Evolutionary conservation across 2,888 invertebrate species (phyloP).

Genomic region (Galeopsomyia nigrocyanea): DNA sequence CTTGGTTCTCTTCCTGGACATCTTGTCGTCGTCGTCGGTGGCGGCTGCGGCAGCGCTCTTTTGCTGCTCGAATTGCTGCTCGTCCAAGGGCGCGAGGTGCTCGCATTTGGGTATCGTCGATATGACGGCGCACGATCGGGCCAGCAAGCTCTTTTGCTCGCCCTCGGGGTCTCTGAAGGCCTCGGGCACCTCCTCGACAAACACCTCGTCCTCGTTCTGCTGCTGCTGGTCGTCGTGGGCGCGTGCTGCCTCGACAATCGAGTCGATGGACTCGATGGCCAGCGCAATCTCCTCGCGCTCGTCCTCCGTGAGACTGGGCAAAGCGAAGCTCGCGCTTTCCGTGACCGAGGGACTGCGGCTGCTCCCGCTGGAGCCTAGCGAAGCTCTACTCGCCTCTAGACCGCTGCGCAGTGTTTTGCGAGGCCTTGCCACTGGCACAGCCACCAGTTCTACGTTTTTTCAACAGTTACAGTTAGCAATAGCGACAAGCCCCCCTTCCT

Average conservation of each 20-base stretch:
- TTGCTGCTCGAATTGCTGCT: not conserved
- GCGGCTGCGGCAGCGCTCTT: slow-evolving; percentile 5
- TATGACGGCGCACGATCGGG: slow-evolving; percentile 55
- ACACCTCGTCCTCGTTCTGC: not conserved
- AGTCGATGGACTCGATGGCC: slow-evolving; percentile 47
- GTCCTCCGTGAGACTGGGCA: slow-evolving; percentile 45
- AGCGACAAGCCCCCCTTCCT: too few relatives aligned
- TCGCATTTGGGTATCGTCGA: slow-evolving; percentile 62
- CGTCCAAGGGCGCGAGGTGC: slow-evolving; percentile 42
- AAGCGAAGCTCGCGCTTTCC: slow-evolving; percentile 27
- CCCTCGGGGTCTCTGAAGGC: not conserved
- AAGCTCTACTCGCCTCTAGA: slow-evolving; percentile 20
- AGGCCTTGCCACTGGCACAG: slow-evolving; percentile 26
- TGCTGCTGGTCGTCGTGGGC: not conserved
- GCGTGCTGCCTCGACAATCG: slow-evolving; percentile 39
- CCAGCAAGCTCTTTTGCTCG: not conserved
- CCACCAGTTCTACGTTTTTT: slow-evolving; percentile 3
- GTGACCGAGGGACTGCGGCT: not conserved
- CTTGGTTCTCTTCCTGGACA: slow-evolving; percentile 12
- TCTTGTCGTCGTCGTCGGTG: slow-evolving; percentile 26
- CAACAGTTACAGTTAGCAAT: too few relatives aligned
- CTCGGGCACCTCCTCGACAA: not conserved
- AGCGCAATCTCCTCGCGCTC: slow-evolving; percentile 46
- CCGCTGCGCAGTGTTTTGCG: slow-evolving; percentile 26
- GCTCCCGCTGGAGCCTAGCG: slow-evolving; percentile 5